Conservation (phyloP, 2,113 vertebrate genomes). For the Rhinolophus sinicus region DNA sequence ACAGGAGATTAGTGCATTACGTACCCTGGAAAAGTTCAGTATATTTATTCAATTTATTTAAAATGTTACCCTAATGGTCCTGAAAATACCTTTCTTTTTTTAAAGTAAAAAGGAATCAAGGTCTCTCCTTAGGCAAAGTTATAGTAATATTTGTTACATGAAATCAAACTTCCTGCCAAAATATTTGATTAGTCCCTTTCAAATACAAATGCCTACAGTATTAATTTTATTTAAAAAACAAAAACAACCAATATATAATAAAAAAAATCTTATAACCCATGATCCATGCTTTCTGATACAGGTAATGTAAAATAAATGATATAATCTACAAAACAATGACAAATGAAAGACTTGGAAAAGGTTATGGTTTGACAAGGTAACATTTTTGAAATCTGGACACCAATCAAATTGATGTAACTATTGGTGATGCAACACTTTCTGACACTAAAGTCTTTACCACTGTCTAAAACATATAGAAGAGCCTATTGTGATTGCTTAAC, state of each 20-base stretch:
- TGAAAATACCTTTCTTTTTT: conserved; percentile 51
- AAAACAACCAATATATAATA: conserved; percentile 80
- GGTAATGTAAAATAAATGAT: conserved; percentile 85
- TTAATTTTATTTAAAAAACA: conserved; percentile 85
- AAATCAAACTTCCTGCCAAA: conserved; percentile 76
- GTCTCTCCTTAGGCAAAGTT: conserved; percentile 62
- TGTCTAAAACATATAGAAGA: conserved; percentile 89
- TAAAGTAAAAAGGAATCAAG: conserved; percentile 63
- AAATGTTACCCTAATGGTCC: conserved; percentile 64
- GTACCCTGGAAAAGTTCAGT: conserved; percentile 63
- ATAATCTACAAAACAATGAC: conserved; percentile 91
- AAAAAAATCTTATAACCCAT: conserved; percentile 83
- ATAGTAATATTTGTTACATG: conserved; percentile 62
- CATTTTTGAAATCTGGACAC: conserved; percentile 89
- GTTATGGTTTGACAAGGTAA: conserved; percentile 91
- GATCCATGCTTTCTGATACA: conserved; percentile 84
- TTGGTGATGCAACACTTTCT: conserved; percentile 88
- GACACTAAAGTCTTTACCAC: conserved; percentile 92
- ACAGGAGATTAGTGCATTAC: conserved; percentile 56
- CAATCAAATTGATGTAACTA: conserved; percentile 90
- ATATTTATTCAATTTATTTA: conserved; percentile 77
- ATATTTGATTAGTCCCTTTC: conserved; percentile 72
- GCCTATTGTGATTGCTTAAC: conserved; percentile 87
- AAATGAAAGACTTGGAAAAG: conserved; percentile 92
- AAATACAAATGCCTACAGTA: conserved; percentile 75